Evolutionary conservation across 2,888 invertebrate genomes (phyloP).

Genomic region (Aphidius colemani): DNA sequence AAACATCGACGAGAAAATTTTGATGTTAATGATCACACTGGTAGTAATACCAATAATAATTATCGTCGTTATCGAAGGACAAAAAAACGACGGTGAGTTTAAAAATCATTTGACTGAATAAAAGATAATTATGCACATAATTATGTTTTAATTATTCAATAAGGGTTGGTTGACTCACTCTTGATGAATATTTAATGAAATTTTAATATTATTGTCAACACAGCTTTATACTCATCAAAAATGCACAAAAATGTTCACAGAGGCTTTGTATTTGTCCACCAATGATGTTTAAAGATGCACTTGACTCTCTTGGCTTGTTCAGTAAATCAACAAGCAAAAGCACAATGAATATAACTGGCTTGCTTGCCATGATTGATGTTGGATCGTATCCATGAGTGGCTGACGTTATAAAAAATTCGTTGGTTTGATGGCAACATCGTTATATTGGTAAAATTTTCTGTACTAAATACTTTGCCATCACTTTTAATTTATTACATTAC

Average conservation of each 20-base stretch:
- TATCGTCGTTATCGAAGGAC: conserved; percentile 54
- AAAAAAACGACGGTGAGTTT: conserved; percentile 54
- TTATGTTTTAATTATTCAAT: not conserved
- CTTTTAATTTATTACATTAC: too few relatives aligned
- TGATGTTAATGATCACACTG: conserved; percentile 51
- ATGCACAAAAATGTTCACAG: conserved; percentile 56
- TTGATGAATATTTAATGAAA: not conserved
- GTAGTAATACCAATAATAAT: conserved; percentile 39
- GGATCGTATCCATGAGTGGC: conserved; percentile 44
- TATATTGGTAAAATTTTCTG: too few relatives aligned
- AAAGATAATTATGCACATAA: not conserved
- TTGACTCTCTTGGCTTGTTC: conserved; percentile 12
- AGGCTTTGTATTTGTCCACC: conserved; percentile 55
- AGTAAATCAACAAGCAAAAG: too few relatives aligned
- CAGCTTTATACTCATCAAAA: conserved; percentile 44
- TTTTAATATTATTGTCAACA: not conserved
- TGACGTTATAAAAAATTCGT: conserved; percentile 30
- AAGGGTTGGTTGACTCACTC: not conserved
- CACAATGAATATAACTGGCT: conserved; percentile 40
- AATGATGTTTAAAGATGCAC: conserved; percentile 50
- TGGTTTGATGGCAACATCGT: conserved; percentile 19
- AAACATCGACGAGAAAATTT: conserved; percentile 53
- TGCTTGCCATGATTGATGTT: conserved; percentile 57
- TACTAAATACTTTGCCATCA: too few relatives aligned
- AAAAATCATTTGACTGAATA: conserved; percentile 9